These are phyloP conservation scores for Metellina segmentata DNA, from an alignment of 2,888 invertebrate species.

Conservation along the genomic window DNA sequence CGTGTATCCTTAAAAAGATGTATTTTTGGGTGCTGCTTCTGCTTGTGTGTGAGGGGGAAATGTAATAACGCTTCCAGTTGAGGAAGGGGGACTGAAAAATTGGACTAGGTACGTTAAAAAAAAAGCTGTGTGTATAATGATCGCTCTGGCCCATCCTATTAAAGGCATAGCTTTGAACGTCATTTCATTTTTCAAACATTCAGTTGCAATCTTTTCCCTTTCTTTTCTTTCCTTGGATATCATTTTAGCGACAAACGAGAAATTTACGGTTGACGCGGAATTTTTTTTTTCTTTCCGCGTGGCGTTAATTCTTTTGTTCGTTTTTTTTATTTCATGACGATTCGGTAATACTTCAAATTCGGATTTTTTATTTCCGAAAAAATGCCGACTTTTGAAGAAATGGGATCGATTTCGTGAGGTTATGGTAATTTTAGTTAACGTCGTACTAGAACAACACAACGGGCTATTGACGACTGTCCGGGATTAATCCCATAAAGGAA, in stretches of 20 bases:
- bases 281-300: not conserved
- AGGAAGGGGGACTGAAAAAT: constrained; percentile 55
- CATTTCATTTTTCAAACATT: constrained; percentile 63
- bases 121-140: constrained; percentile 66
- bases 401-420: no score
- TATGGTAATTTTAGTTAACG: no score
- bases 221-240: constrained; percentile 13
- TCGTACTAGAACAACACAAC: no score
- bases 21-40: constrained; percentile 53
- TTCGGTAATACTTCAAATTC: no score
- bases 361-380: no score
- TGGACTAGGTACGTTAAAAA: constrained; percentile 21
- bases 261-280: not conserved
- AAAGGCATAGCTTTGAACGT: constrained; percentile 65
- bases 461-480: no score
- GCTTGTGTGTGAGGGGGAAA: constrained; percentile 13
- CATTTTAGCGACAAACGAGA: constrained; percentile 50
- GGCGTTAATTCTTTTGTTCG: not conserved
- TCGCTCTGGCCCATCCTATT: constrained; percentile 58
- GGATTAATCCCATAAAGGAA: no score
- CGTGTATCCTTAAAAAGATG: constrained; percentile 53
- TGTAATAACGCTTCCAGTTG: constrained; percentile 73
- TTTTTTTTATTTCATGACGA: no score
- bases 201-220: not conserved
- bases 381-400: no score